phyloP scores from a whole-genome alignment of 2,888 invertebrate species.

The Dasysyrphus albostriatus region DNA sequence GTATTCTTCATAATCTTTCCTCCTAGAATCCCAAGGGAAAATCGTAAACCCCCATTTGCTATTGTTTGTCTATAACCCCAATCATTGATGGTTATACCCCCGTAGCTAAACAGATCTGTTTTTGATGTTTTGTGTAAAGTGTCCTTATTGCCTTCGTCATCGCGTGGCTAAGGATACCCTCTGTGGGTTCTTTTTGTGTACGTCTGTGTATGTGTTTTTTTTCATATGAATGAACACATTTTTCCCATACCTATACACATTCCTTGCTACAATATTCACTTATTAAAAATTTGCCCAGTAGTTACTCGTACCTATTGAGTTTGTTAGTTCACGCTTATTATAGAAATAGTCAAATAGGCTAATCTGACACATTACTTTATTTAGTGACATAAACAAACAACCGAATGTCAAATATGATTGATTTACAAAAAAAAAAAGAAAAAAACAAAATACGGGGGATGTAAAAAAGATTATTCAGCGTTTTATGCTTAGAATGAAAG shows the following conservation, averaged over 20 bases:
- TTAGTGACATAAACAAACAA: constrained; percentile 55
- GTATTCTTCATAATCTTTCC: not conserved
- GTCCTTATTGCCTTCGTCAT: constrained; percentile 19
- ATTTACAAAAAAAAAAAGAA: constrained; percentile 40
- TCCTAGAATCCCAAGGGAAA: not conserved
- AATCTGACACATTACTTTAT: constrained; percentile 62
- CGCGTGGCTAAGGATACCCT: constrained; percentile 34
- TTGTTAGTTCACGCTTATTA: not conserved
- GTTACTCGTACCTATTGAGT: not conserved
- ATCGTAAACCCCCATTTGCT: not conserved
- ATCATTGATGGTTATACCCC: constrained; percentile 52
- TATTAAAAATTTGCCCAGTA: constrained; percentile 33
- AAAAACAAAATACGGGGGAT: not conserved
- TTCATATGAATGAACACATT: constrained; percentile 37
- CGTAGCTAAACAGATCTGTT: constrained; percentile 25
- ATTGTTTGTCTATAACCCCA: constrained; percentile 32
- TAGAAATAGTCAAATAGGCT: constrained; percentile 26
- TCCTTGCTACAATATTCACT: constrained; percentile 11
- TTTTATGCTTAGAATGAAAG: constrained; percentile 15
- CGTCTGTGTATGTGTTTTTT: not conserved
- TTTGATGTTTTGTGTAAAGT: constrained; percentile 34
- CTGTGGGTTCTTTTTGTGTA: constrained; percentile 32
- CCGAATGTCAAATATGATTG: constrained; percentile 59
- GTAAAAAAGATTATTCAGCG: not conserved
- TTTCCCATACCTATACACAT: constrained; percentile 16